Evolutionary conservation across 2,888 invertebrate species (phyloP).

Genomic region (Ditula angustiorana): DNA sequence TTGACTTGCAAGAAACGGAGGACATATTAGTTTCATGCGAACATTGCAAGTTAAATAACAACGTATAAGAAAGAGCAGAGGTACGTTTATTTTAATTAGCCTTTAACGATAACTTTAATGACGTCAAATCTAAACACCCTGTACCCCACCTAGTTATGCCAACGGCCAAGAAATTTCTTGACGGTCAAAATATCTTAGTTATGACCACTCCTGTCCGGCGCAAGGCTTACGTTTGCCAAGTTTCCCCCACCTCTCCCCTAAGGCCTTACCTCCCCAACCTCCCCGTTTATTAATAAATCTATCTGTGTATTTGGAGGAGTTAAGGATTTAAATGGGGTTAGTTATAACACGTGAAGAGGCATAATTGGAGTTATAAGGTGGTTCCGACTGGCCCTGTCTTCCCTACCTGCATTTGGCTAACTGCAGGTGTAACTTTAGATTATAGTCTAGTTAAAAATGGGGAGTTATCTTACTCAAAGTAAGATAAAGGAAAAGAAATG

Average conservation of each 20-base stretch:
- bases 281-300: constrained; percentile 82
- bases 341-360: constrained; percentile 32
- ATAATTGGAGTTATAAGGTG: constrained; percentile 9
- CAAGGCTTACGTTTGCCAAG: constrained; percentile 82
- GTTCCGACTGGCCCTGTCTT: not conserved
- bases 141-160: constrained; percentile 62
- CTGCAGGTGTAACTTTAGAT: too few relatives aligned
- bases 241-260: constrained; percentile 66
- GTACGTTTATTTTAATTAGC: not conserved
- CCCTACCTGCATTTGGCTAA: not conserved
- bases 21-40: too few relatives aligned
- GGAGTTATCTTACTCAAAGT: too few relatives aligned
- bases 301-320: constrained; percentile 76
- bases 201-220: constrained; percentile 83
- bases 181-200: constrained; percentile 86
- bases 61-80: too few relatives aligned
- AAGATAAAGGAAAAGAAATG: too few relatives aligned
- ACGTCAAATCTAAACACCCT: constrained; percentile 61
- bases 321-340: constrained; percentile 65
- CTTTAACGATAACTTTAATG: not conserved
- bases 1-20: too few relatives aligned
- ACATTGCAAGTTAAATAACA: too few relatives aligned
- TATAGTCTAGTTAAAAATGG: too few relatives aligned
- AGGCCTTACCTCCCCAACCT: constrained; percentile 65
- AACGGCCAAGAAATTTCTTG: constrained; percentile 81